These are phyloP conservation scores for Lipophrys pholis DNA, from an alignment of 2,113 vertebrate species.

Conservation along the genomic window DNA sequence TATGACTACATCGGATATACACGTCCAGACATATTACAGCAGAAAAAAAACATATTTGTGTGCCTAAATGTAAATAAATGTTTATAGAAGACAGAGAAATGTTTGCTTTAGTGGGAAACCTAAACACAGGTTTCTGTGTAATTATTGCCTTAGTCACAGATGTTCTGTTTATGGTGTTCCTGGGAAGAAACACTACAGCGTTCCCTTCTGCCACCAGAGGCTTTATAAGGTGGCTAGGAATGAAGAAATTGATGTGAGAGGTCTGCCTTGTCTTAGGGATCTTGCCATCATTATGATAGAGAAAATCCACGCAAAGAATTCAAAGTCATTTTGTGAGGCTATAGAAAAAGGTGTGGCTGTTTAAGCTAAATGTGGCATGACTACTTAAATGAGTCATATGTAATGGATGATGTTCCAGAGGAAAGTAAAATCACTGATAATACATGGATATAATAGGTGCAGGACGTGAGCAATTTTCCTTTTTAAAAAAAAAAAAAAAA, in stretches of 20 bases:
- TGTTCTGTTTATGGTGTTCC: slow-evolving; percentile 51
- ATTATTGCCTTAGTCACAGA: slow-evolving; percentile 52
- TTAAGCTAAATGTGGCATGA: slow-evolving; percentile 28
- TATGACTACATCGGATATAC: slow-evolving; percentile 30
- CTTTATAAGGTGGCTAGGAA: slow-evolving; percentile 47
- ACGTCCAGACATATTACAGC: slow-evolving; percentile 23
- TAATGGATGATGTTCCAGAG: slow-evolving; percentile 13
- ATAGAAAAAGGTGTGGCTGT: slow-evolving; percentile 1
- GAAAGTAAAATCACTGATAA: slow-evolving; percentile 38
- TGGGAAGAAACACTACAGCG: slow-evolving; percentile 38
- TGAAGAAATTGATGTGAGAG: slow-evolving; percentile 27
- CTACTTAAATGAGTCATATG: slow-evolving; percentile 23
- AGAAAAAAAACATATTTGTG: slow-evolving; percentile 20
- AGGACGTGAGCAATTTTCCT: slow-evolving; percentile 44
- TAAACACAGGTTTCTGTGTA: slow-evolving; percentile 48
- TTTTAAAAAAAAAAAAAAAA: slow-evolving; percentile 4
- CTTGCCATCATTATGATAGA: slow-evolving; percentile 30
- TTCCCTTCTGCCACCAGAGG: slow-evolving; percentile 28
- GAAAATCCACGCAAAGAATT: neutral
- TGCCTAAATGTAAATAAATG: slow-evolving; percentile 43
- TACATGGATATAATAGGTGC: slow-evolving; percentile 37
- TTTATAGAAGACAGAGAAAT: slow-evolving; percentile 41
- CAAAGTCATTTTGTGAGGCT: slow-evolving; percentile 27
- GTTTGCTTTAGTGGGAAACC: slow-evolving; percentile 24
- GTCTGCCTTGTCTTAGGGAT: slow-evolving; percentile 25